Evolutionary conservation across 2,888 invertebrate species (phyloP).

Genomic region (Chaitophorus viminalis): DNA sequence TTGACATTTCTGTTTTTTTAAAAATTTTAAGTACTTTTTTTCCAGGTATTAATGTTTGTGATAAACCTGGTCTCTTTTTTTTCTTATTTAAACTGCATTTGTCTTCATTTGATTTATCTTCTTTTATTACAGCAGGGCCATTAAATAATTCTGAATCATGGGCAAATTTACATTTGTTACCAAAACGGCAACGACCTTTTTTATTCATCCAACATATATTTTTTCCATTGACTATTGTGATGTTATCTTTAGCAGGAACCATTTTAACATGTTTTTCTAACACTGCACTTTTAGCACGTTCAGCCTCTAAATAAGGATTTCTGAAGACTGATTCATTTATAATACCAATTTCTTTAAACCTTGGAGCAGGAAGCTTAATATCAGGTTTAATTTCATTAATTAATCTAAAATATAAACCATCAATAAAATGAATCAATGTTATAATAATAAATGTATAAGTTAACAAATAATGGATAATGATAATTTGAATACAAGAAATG

Average conservation of each 20-base stretch:
- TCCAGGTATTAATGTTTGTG: constrained; percentile 80
- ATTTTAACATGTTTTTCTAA: constrained; percentile 93
- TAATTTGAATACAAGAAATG: not conserved
- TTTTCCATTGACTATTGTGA: constrained; percentile 84
- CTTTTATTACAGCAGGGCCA: constrained; percentile 12
- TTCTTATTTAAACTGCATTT: constrained; percentile 69
- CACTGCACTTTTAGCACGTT: constrained; percentile 85
- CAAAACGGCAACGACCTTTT: constrained; percentile 89
- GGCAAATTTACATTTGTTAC: constrained; percentile 90
- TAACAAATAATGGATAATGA: too few species aligned
- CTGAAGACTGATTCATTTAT: constrained; percentile 82
- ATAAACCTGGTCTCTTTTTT: constrained; percentile 78
- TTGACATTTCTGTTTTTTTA: constrained; percentile 68
- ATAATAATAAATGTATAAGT: too few species aligned
- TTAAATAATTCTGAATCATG: constrained; percentile 82
- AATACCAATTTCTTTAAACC: constrained; percentile 65
- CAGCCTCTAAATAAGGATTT: constrained; percentile 87
- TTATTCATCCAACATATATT: constrained; percentile 94
- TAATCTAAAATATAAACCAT: not conserved
- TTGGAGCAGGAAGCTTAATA: constrained; percentile 60
- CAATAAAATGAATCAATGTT: not conserved
- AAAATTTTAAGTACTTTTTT: constrained; percentile 87
- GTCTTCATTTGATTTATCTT: constrained; percentile 67
- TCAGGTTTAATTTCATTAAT: constrained; percentile 23
- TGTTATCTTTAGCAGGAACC: constrained; percentile 78